phyloP scores from a whole-genome alignment of 2,113 vertebrate species.

The Nycticebus coucang region DNA sequence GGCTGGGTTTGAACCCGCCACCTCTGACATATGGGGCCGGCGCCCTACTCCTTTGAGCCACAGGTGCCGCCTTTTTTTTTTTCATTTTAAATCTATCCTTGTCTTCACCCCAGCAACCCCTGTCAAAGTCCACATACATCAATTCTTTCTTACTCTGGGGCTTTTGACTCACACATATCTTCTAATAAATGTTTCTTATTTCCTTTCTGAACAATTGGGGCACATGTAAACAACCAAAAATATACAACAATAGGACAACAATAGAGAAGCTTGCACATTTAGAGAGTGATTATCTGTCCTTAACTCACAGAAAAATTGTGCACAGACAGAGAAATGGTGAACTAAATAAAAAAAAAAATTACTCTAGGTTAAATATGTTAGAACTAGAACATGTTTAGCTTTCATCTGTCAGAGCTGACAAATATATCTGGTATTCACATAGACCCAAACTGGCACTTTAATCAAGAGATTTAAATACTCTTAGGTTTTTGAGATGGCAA shows the following conservation, averaged over 20 bases:
- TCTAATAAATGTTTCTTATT: no score
- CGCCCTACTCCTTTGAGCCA: no score
- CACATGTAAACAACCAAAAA: no score
- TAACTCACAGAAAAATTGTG: neutral
- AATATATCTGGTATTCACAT: neutral
- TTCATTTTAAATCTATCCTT: neutral
- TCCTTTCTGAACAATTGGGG: no score
- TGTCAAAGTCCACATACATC: neutral
- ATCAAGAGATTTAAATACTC: neutral
- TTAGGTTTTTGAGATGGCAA: neutral
- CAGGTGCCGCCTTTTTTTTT: no score
- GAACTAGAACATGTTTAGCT: constrained; percentile 16
- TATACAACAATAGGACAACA: neutral
- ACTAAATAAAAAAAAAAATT: neutral
- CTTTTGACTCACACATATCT: neutral
- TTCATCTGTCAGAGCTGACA: neutral
- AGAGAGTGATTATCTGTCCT: neutral
- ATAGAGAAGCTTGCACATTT: neutral
- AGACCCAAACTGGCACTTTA: neutral
- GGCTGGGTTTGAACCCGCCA: no score
- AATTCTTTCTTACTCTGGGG: neutral
- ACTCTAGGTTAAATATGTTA: constrained; percentile 11
- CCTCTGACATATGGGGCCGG: no score
- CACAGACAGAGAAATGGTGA: constrained; percentile 21
- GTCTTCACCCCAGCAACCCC: neutral